Conservation (phyloP, 2,888 invertebrate species). For the Orthosia gracilis region DNA sequence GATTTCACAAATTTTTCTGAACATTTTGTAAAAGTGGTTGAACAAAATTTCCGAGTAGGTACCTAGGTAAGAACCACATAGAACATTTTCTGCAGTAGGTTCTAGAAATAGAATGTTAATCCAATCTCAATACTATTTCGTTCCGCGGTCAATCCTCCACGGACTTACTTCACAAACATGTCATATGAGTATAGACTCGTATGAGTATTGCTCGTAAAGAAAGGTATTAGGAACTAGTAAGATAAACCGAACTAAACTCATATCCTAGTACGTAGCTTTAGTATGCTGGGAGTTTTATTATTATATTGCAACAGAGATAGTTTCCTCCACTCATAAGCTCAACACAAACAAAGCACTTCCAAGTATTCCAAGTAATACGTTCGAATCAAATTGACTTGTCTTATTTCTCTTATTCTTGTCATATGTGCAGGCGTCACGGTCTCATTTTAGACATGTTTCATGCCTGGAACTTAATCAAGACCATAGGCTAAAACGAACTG, state of each 20-base stretch:
- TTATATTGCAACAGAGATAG: conserved; percentile 24
- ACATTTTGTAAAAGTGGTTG: neutral
- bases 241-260: conserved; percentile 42
- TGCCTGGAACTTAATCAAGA: conserved; percentile 38
- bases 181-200: conserved; percentile 39
- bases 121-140: conserved; percentile 12
- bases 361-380: conserved; percentile 37
- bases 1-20: neutral
- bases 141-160: neutral
- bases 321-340: conserved; percentile 28
- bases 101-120: conserved; percentile 32
- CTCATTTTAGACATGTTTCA: conserved; percentile 55
- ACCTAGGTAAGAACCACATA: neutral
- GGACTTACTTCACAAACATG: neutral
- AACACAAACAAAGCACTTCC: conserved; percentile 37
- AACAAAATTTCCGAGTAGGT: neutral
- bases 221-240: conserved; percentile 34
- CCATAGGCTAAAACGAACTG: conserved; percentile 24
- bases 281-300: conserved; percentile 36
- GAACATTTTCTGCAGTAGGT: neutral
- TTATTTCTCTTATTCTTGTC: conserved; percentile 19
- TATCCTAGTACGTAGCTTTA: conserved; percentile 26
- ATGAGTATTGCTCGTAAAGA: conserved; percentile 35
- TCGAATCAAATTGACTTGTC: conserved; percentile 44
- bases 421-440: conserved; percentile 32